phyloP scores from a whole-genome alignment of 53 echinoderm and acorn worm genomes.

The Hippasteria phrygiana region DNA sequence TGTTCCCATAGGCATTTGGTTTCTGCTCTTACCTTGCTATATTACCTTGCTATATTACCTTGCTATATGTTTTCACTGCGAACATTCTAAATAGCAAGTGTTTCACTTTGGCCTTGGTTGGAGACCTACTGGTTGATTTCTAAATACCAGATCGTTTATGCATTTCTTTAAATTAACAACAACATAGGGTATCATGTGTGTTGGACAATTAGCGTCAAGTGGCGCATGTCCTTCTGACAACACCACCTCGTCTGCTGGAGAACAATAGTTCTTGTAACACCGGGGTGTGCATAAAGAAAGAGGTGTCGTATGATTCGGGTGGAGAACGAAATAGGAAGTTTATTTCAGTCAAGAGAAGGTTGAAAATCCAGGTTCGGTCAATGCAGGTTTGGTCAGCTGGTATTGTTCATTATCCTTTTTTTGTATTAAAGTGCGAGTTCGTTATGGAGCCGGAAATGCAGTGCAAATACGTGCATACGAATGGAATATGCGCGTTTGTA shows the following conservation, averaged over 20 bases:
- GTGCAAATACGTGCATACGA: too few relatives aligned
- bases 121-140: neutral
- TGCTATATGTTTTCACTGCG: neutral
- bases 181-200: neutral
- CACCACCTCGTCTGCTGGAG: neutral
- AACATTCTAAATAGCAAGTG: neutral
- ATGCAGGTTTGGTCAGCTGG: neutral
- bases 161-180: neutral
- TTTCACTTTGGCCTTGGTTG: neutral
- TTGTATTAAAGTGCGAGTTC: too few relatives aligned
- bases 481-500: too few relatives aligned
- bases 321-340: neutral
- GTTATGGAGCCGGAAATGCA: too few relatives aligned
- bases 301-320: neutral
- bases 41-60: slow-evolving; percentile 4
- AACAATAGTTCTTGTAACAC: slow-evolving; percentile 8
- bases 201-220: slow-evolving; percentile 4
- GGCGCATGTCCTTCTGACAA: slow-evolving; percentile 26
- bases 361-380: neutral
- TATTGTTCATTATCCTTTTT: neutral
- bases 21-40: slow-evolving; percentile 1
- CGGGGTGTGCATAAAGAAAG: neutral
- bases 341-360: slow-evolving; percentile 22
- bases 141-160: neutral
- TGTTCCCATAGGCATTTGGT: neutral